phyloP scores from a whole-genome alignment of 2,888 invertebrate genomes.

The Suillia variegata region DNA sequence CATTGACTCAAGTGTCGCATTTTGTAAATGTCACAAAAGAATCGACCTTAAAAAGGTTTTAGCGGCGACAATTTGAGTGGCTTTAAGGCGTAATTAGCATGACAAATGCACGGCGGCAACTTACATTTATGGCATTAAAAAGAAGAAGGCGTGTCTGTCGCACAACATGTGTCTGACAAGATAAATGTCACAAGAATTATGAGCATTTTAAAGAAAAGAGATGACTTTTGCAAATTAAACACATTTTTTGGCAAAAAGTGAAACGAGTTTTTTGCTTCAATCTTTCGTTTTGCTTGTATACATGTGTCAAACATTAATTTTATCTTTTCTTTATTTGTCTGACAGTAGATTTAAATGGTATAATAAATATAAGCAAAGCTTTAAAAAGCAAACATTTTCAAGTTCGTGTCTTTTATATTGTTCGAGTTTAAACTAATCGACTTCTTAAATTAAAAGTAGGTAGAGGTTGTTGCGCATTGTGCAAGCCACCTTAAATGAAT shows the following conservation, averaged over 20 bases:
- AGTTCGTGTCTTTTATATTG: no score
- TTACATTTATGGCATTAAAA: background rate
- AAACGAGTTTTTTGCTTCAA: constrained; percentile 30
- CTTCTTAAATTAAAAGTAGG: no score
- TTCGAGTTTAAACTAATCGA: no score
- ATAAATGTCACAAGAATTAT: constrained; percentile 10
- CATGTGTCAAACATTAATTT: no score
- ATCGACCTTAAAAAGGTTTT: background rate
- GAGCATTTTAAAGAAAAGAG: background rate
- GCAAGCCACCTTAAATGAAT: background rate
- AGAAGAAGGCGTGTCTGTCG: background rate
- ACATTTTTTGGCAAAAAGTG: background rate
- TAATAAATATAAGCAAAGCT: no score
- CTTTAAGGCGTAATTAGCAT: constrained; percentile 14
- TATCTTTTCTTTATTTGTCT: background rate
- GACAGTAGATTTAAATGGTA: no score
- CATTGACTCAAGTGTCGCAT: constrained; percentile 4
- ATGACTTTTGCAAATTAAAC: background rate
- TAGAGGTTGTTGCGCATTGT: no score
- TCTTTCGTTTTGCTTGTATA: constrained; percentile 28
- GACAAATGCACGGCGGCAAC: constrained; percentile 5
- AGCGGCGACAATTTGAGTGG: background rate
- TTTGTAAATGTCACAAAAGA: background rate
- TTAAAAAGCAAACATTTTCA: no score
- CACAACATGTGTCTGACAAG: constrained; percentile 2